phyloP scores from a whole-genome alignment of 2,113 vertebrate species.

The Scolopax mira region DNA sequence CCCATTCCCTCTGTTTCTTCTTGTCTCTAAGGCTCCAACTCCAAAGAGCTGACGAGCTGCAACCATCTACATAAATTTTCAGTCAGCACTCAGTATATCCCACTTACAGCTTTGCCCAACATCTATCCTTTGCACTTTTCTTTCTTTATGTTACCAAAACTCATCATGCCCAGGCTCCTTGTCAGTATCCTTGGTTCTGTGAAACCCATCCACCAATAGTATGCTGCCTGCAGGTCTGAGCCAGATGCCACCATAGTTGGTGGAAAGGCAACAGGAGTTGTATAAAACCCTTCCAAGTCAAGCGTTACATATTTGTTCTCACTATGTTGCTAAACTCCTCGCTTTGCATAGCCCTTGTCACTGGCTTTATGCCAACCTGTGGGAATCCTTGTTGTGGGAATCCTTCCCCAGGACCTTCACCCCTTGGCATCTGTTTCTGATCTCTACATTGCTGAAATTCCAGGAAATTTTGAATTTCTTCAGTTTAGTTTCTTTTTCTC shows the following conservation, averaged over 20 bases:
- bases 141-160: not conserved
- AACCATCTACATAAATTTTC: not conserved
- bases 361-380: not conserved
- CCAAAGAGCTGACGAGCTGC: not conserved
- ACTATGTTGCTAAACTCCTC: not conserved
- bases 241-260: not conserved
- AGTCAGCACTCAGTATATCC: not conserved
- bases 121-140: not conserved
- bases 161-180: not conserved
- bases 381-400: not conserved
- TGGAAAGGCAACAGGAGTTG: accelerated
- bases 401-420: not conserved
- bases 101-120: not conserved
- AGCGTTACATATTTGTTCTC: not conserved
- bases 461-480: not conserved
- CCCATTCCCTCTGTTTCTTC: not conserved
- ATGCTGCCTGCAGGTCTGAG: not conserved
- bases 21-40: not conserved
- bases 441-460: not conserved
- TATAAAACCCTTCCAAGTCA: not conserved
- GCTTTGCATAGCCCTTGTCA: not conserved
- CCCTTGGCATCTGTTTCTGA: not conserved
- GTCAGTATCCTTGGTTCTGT: not conserved
- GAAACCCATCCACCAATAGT: accelerated
- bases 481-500: not conserved